phyloP scores from a whole-genome alignment of 2,113 vertebrate species.

The Mirza zaza region DNA sequence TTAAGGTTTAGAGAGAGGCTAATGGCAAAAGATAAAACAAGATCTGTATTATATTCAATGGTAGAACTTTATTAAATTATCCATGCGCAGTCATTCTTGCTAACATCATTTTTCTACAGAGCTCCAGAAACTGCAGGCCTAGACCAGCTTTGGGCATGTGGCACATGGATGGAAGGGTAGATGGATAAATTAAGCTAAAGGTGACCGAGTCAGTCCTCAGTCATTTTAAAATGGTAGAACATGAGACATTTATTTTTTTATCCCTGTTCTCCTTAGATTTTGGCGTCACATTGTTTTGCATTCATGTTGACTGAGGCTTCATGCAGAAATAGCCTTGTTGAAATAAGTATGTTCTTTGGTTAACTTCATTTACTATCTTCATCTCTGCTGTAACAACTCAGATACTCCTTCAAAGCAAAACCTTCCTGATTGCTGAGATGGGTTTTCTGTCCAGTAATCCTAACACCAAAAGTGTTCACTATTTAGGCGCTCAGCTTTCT shows the following conservation, averaged over 20 bases:
- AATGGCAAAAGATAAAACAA: neutral
- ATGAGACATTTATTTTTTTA: neutral
- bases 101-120: neutral
- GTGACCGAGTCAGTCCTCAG: neutral
- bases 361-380: neutral
- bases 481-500: no score
- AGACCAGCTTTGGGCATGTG: neutral
- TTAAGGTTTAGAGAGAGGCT: neutral
- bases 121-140: neutral
- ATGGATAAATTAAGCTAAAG: neutral
- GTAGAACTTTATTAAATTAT: neutral
- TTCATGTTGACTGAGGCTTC: neutral
- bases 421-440: neutral
- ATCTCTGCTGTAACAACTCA: neutral
- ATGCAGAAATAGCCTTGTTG: neutral
- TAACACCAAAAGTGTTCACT: neutral
- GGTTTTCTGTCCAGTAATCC: neutral
- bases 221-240: neutral
- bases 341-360: neutral
- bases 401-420: neutral
- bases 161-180: neutral
- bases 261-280: neutral
- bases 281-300: neutral
- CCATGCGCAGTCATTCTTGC: neutral
- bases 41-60: neutral